Evolutionary conservation across 1,140 invertebrate species (phyloP).

Genomic region (Mycetomoellerius zeteki): DNA sequence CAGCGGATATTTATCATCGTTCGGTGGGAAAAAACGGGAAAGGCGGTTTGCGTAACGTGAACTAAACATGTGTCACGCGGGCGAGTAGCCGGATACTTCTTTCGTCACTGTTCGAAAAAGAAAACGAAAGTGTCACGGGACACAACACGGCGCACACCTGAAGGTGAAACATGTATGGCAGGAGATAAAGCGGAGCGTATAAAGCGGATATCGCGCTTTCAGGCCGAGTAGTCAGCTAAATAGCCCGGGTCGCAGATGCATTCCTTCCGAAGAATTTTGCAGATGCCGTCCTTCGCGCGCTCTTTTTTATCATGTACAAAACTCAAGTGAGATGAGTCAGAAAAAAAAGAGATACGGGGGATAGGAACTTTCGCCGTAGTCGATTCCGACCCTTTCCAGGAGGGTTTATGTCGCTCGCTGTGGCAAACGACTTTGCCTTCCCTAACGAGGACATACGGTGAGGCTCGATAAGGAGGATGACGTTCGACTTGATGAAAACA

Average conservation of each 20-base stretch:
- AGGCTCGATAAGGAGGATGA: slow-evolving; percentile 68
- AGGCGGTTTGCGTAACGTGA: slow-evolving; percentile 30
- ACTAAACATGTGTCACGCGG: background rate
- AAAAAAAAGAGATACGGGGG: slow-evolving; percentile 39
- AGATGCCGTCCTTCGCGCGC: background rate
- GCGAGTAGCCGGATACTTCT: slow-evolving; percentile 29
- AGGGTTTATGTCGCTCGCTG: slow-evolving; percentile 60
- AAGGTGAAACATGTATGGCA: background rate
- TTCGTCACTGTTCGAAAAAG: slow-evolving; percentile 12
- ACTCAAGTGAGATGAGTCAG: slow-evolving; percentile 55
- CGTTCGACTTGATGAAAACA: slow-evolving; percentile 71
- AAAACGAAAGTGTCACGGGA: slow-evolving; percentile 37
- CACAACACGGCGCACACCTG: background rate
- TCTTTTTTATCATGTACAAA: slow-evolving; percentile 49
- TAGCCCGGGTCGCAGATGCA: slow-evolving; percentile 34
- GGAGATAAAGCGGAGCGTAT: slow-evolving; percentile 22
- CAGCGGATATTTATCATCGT: slow-evolving; percentile 58
- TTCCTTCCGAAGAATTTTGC: slow-evolving; percentile 44
- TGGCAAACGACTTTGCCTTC: slow-evolving; percentile 56
- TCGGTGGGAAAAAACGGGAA: slow-evolving; percentile 38
- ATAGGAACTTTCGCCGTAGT: slow-evolving; percentile 20
- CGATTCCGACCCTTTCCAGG: slow-evolving; percentile 19
- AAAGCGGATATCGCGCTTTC: slow-evolving; percentile 58
- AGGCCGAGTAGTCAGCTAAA: slow-evolving; percentile 56
- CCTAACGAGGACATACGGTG: slow-evolving; percentile 64